Evolutionary conservation across 2,113 vertebrate species (phyloP).

Genomic region (human): DNA sequence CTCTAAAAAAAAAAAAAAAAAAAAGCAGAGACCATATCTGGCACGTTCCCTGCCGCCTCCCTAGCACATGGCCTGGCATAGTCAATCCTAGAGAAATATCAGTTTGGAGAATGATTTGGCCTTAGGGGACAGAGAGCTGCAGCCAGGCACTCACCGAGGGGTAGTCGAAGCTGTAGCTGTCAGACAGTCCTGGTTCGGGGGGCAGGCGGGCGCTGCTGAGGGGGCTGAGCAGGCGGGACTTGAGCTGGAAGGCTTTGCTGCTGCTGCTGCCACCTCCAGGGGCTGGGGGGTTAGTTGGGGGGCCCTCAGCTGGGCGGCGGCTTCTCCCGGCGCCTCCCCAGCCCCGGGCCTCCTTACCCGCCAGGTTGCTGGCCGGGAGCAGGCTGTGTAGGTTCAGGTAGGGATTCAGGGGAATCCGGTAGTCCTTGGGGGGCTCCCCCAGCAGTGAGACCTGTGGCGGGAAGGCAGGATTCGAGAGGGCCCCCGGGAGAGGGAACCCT

Average conservation of each 20-base stretch:
- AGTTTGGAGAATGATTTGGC: background rate
- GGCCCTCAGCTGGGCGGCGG: slow-evolving; percentile 43
- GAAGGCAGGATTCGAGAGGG: background rate
- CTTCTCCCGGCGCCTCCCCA: slow-evolving; percentile 62
- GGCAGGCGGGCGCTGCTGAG: slow-evolving; percentile 82
- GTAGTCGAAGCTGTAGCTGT: slow-evolving; percentile 84
- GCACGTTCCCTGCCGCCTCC: background rate
- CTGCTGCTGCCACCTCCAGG: slow-evolving; percentile 32
- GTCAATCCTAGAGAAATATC: background rate
- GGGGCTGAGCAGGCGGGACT: slow-evolving; percentile 81
- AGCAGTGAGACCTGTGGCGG: slow-evolving; percentile 86
- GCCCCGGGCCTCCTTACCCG: slow-evolving; percentile 64
- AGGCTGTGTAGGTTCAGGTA: slow-evolving; percentile 87
- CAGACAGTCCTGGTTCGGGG: slow-evolving; percentile 81
- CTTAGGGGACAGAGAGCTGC: background rate
- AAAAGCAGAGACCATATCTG: rapidly evolving
- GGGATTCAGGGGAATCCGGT: slow-evolving; percentile 85
- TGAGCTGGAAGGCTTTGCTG: slow-evolving; percentile 88
- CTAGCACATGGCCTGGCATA: background rate
- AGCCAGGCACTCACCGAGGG: slow-evolving; percentile 71
- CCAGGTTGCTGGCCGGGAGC: slow-evolving; percentile 84
- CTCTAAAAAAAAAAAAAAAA: no score
- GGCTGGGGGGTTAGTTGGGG: slow-evolving; percentile 16
- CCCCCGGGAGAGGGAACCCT: no score
- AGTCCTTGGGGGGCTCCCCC: slow-evolving; percentile 91